These are phyloP conservation scores for Lerista edwardsae DNA, from an alignment of 2,797 vertebrate species.

Conservation along the genomic window DNA sequence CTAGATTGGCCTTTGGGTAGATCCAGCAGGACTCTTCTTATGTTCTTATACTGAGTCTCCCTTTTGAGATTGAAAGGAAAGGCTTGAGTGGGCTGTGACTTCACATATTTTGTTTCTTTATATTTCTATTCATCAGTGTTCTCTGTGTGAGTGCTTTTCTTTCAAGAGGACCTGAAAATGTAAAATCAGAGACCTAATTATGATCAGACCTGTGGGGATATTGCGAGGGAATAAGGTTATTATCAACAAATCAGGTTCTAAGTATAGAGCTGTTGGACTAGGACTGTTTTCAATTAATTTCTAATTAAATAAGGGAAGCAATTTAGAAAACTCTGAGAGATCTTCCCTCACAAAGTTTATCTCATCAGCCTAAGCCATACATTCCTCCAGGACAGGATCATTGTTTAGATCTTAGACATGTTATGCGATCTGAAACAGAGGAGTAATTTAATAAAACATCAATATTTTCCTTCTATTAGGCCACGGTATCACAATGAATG, in stretches of 20 bases:
- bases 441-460: conserved; percentile 82
- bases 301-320: conserved; percentile 85
- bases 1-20: too few species aligned
- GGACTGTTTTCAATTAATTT: conserved; percentile 85
- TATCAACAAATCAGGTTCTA: conserved; percentile 77
- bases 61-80: conserved; percentile 6
- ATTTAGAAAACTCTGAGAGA: conserved; percentile 78
- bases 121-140: conserved; percentile 40
- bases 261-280: conserved; percentile 72
- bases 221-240: conserved; percentile 76
- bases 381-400: conserved; percentile 79
- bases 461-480: conserved; percentile 84
- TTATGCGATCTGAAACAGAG: conserved; percentile 78
- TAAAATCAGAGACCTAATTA: conserved; percentile 76
- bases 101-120: conserved; percentile 35
- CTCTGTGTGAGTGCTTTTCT: conserved; percentile 56
- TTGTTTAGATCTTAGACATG: conserved; percentile 78
- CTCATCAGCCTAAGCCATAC: conserved; percentile 80
- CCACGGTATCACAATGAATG: conserved; percentile 63
- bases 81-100: conserved; percentile 3
- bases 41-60: neutral
- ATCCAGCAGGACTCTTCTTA: too few species aligned
- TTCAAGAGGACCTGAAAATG: conserved; percentile 56
- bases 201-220: conserved; percentile 69
- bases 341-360: conserved; percentile 77